Percentiles rank a stretch among this genome's conserved stretches.
Conservation (phyloP, 2,888 invertebrate species). For the Meteorus colon region DNA sequence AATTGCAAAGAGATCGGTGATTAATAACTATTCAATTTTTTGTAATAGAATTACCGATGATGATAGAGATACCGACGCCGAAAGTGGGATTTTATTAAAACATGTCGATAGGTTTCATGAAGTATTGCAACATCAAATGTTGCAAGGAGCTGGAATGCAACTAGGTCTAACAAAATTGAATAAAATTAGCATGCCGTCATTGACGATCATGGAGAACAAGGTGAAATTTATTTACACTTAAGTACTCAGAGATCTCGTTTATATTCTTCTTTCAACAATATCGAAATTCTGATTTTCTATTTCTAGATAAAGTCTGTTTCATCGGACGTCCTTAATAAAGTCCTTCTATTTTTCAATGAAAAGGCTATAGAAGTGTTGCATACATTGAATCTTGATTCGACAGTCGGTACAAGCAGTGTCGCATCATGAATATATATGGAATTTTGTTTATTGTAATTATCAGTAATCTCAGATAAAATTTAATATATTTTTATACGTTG, state of each 20-base stretch:
- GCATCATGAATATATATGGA: background rate
- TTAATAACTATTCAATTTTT: slow-evolving; percentile 25
- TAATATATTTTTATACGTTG: slow-evolving; percentile 20
- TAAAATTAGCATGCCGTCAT: slow-evolving; percentile 61
- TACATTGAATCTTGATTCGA: slow-evolving; percentile 51
- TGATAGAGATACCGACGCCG: slow-evolving; percentile 42
- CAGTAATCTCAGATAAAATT: background rate
- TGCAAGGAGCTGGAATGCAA: slow-evolving; percentile 55
- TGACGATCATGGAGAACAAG: slow-evolving; percentile 63
- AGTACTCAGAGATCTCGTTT: background rate
- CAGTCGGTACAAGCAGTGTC: background rate
- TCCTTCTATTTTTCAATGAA: slow-evolving; percentile 65
- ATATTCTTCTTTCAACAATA: background rate
- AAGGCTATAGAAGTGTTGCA: slow-evolving; percentile 62
- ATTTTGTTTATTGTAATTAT: background rate
- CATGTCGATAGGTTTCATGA: slow-evolving; percentile 63
- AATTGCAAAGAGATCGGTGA: slow-evolving; percentile 19
- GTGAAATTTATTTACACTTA: slow-evolving; percentile 48
- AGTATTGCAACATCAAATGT: slow-evolving; percentile 58
- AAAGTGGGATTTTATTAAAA: slow-evolving; percentile 43
- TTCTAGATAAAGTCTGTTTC: slow-evolving; percentile 62
- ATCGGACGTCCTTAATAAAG: slow-evolving; percentile 57
- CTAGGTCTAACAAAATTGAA: slow-evolving; percentile 61
- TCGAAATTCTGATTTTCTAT: background rate
- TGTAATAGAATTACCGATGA: slow-evolving; percentile 46